phyloP scores from a whole-genome alignment of 2,888 invertebrate species.

The Caenorhabditis sulstoni region DNA sequence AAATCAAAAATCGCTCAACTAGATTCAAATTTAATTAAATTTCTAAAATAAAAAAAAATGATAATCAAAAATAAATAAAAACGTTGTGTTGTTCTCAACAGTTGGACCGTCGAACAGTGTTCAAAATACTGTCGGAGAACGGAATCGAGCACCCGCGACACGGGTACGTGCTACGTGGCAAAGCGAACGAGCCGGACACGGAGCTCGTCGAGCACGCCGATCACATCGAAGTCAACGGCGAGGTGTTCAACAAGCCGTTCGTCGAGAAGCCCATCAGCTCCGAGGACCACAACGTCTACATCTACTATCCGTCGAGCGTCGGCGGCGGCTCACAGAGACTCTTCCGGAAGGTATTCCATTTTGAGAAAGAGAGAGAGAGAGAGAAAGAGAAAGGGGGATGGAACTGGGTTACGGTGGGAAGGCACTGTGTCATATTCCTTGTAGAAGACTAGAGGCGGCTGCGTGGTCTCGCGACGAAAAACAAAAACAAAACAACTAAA shows the following conservation, averaged over 20 bases:
- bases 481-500: no score
- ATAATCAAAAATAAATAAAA: neutral
- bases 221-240: conserved; percentile 80
- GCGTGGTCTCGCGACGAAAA: no score
- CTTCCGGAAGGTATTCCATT: conserved; percentile 89
- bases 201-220: conserved; percentile 73
- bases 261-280: conserved; percentile 99
- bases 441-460: no score
- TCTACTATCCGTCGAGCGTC: conserved; percentile 98
- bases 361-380: neutral
- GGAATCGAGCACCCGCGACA: conserved; percentile 98
- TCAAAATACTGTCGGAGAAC: conserved; percentile 92
- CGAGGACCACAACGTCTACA: conserved; percentile 99
- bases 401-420: no score
- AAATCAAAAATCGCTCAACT: no score
- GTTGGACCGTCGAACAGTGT: conserved; percentile 89
- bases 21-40: neutral
- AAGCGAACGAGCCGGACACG: conserved; percentile 61
- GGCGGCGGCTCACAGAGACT: conserved; percentile 96
- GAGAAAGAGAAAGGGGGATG: no score
- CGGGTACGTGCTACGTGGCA: conserved; percentile 94
- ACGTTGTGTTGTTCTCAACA: conserved; percentile 51
- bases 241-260: conserved; percentile 86
- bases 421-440: no score
- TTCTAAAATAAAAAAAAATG: neutral